Evolutionary conservation across 2,113 vertebrate genomes (phyloP).

Genomic region (Camelus dromedarius): DNA sequence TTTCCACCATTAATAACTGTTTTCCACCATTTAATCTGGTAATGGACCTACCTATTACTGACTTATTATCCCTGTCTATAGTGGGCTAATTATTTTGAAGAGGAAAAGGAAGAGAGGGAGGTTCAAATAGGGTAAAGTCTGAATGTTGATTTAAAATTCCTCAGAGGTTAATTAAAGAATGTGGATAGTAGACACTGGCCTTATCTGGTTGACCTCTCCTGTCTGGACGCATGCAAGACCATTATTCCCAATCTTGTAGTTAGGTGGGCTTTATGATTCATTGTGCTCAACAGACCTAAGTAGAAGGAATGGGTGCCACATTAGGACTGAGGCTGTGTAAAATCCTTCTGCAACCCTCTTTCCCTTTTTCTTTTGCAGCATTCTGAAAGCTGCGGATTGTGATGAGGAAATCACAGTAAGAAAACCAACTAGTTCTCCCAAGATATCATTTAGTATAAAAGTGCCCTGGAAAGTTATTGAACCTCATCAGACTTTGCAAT

Average conservation of each 20-base stretch:
- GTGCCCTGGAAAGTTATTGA: neutral
- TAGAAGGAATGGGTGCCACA: neutral
- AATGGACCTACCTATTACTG: neutral
- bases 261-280: neutral
- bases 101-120: neutral
- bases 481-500: neutral
- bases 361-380: neutral
- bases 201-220: neutral
- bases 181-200: neutral
- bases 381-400: neutral
- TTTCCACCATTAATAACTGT: neutral
- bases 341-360: neutral
- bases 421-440: neutral
- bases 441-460: neutral
- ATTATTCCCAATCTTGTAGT: neutral
- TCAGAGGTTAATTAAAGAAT: neutral
- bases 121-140: neutral
- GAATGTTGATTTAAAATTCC: neutral
- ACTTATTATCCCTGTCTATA: neutral
- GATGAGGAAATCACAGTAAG: neutral
- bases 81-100: neutral
- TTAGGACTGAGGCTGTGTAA: neutral
- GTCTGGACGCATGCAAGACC: neutral
- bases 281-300: neutral
- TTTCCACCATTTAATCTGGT: neutral